phyloP scores from a whole-genome alignment of 2,797 vertebrate species.

The Vultur gryphus region DNA sequence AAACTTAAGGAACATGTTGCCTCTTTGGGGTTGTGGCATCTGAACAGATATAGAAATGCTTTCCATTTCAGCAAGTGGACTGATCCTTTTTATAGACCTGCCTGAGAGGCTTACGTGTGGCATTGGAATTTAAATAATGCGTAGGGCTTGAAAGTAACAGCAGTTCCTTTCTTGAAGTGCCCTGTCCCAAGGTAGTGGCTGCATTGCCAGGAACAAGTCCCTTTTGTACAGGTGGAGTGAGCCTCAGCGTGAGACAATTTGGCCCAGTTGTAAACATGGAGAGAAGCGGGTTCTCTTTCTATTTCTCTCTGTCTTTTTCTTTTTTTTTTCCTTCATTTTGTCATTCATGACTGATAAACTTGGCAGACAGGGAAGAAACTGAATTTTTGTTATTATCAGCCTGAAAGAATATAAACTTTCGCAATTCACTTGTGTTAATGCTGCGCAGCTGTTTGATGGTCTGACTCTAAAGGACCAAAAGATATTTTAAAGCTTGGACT shows the following conservation, averaged over 20 bases:
- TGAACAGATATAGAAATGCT: background rate
- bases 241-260: accelerated
- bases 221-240: background rate
- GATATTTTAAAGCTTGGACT: conserved; percentile 39
- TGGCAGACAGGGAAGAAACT: background rate
- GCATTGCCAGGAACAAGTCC: background rate
- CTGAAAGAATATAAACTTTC: conserved; percentile 6
- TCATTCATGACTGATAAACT: background rate
- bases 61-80: background rate
- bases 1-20: background rate
- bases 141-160: background rate
- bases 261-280: background rate
- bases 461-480: conserved; percentile 22
- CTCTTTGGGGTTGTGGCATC: background rate
- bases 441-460: conserved; percentile 35
- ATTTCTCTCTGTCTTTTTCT: background rate
- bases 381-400: conserved; percentile 38
- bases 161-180: background rate
- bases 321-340: background rate
- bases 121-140: background rate
- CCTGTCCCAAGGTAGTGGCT: background rate
- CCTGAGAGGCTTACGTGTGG: background rate
- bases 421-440: conserved; percentile 14
- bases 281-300: background rate
- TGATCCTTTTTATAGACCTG: background rate